A percentile compares a stretch with the other conserved stretches of the same genome.
phyloP scores from a whole-genome alignment of 2,797 vertebrate genomes.

The Hybognathus amarus region DNA sequence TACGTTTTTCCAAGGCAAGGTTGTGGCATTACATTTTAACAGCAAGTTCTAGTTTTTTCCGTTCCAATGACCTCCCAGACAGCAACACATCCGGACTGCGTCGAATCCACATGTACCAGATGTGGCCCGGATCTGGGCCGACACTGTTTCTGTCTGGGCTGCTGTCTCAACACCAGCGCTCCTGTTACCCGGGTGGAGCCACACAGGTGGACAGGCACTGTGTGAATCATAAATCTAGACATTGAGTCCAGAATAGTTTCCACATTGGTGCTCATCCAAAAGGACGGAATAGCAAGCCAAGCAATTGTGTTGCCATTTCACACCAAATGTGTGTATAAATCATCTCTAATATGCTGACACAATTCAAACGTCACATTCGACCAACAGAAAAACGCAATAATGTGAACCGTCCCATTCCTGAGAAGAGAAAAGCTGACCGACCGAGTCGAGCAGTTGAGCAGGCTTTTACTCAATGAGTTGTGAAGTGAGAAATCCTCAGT shows the following conservation, averaged over 20 bases:
- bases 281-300: too few relatives aligned
- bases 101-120: too few relatives aligned
- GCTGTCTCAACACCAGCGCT: too few relatives aligned
- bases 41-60: too few relatives aligned
- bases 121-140: too few relatives aligned
- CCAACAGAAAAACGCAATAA: background rate
- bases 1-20: too few relatives aligned
- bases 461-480: background rate
- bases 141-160: too few relatives aligned
- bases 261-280: background rate
- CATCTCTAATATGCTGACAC: slow-evolving; percentile 6
- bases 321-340: background rate
- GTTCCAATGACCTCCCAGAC: too few relatives aligned
- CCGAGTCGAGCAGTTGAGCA: background rate
- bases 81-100: too few relatives aligned
- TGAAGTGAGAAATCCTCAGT: background rate
- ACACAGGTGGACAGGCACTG: background rate
- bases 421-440: slow-evolving; percentile 3
- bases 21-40: too few relatives aligned
- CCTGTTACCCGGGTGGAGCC: background rate
- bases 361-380: background rate
- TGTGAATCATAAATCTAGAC: background rate
- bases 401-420: background rate
- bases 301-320: background rate
- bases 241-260: background rate